Base-by-base conservation (phyloP, 1,140 invertebrate species). In the Diprion similis region DNA sequence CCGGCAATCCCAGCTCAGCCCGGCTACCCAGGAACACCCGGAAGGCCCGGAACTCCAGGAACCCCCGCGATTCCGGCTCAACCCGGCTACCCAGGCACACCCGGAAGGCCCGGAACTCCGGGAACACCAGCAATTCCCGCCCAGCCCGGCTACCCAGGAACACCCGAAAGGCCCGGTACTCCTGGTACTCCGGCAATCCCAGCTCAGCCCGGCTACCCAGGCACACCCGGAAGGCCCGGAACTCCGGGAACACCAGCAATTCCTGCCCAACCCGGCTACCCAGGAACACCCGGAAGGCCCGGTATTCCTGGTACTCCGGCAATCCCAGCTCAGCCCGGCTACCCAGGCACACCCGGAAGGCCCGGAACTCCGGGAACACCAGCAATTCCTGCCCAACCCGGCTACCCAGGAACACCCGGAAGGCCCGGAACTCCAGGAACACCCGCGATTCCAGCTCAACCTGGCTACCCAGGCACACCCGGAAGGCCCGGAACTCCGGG, bases 351-450 rank as follows among this genome's bases (percentile, higher is more conserved):
- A 24, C 70, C 73, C 0, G 73, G 75, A 3, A 71, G 24, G 37
- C 46, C 77, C n/a, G 89, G 88, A 15, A 77, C 88, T 77, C 89
- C 88, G 11, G 87, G 89, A 68, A 87, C 88, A 79, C 89, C 89
- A 78, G 13, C n/a, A n/a, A n/a, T n/a, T n/a, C n/a, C n/a, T n/a
- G n/a, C n/a, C n/a, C n/a, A n/a, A n/a, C n/a, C n/a, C 66, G n/a
- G n/a, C n/a, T n/a, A n/a, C n/a, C n/a, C n/a, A n/a, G n/a, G n/a
- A n/a, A n/a, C n/a, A n/a, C n/a, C n/a, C n/a, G n/a, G n/a, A n/a
- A n/a, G n/a, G n/a, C n/a, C n/a, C n/a, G n/a, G n/a, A 11, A 68
- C n/a, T n/a, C n/a, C n/a, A n/a, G n/a, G n/a, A n/a, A 89, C 85
- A 85, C 46, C 70, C 17, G 72, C 66, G 7, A 13, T 19, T 17